Conservation (phyloP, 1,140 invertebrate species). For the Drosophila rhopaloa region DNA sequence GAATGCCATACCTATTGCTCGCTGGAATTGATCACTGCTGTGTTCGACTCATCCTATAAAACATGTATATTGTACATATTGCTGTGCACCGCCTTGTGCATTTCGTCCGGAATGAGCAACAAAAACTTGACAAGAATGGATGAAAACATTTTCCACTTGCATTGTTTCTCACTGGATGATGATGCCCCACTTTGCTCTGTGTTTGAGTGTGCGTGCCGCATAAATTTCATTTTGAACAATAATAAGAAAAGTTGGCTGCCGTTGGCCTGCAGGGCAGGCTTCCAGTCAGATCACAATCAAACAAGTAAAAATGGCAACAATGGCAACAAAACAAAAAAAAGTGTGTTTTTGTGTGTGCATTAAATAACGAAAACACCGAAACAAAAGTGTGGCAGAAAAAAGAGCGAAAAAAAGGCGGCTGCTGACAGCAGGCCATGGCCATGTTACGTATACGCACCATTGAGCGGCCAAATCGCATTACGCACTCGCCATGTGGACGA, state of each 20-base stretch:
- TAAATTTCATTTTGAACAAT: slow-evolving; percentile 70
- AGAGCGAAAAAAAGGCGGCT: slow-evolving; percentile 9
- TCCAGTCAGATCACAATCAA: slow-evolving; percentile 54
- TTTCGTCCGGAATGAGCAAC: slow-evolving; percentile 22
- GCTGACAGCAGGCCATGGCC: slow-evolving; percentile 21
- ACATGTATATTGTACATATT: slow-evolving; percentile 4
- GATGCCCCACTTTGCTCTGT: slow-evolving; percentile 62
- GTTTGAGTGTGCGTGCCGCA: slow-evolving; percentile 33
- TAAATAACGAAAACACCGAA: slow-evolving; percentile 33
- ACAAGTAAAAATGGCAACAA: slow-evolving; percentile 47
- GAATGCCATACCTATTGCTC: slow-evolving; percentile 1
- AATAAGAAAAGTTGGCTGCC: slow-evolving; percentile 76
- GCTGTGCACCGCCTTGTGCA: neutral
- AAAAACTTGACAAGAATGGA: slow-evolving; percentile 28
- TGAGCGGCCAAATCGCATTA: slow-evolving; percentile 60
- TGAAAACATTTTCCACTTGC: slow-evolving; percentile 50
- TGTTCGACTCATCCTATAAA: neutral
- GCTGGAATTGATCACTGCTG: slow-evolving; percentile 11
- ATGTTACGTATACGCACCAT: slow-evolving; percentile 66
- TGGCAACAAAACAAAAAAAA: slow-evolving; percentile 1
- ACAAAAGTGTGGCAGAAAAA: slow-evolving; percentile 26
- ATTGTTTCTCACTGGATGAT: slow-evolving; percentile 61
- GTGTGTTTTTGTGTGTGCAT: slow-evolving; percentile 16
- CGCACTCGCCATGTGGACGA: slow-evolving; percentile 14
- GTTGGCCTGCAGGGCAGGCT: slow-evolving; percentile 58